phyloP scores from a whole-genome alignment of 64 coral and sea anemone species.

The Orbicella faveolata region DNA sequence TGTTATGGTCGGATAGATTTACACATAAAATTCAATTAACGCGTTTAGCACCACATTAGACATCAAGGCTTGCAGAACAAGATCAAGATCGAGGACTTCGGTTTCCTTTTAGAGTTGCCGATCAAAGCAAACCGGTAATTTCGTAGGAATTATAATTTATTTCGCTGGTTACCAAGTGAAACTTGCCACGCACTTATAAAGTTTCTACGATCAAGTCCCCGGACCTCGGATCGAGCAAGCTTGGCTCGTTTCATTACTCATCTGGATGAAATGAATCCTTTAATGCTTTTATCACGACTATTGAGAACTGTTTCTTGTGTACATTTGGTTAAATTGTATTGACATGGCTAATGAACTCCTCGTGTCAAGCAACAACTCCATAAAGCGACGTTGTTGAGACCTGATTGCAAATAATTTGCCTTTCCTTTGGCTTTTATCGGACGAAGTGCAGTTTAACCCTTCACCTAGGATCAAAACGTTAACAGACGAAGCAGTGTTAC shows the following conservation, averaged over 20 bases:
- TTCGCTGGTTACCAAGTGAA: constrained; percentile 13
- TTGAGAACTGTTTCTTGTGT: neutral
- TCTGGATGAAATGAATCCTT: neutral
- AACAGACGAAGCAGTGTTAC: neutral
- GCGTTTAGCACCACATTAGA: neutral
- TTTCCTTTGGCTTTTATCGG: neutral
- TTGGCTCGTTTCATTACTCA: neutral
- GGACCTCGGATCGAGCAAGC: too few species aligned
- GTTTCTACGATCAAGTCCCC: neutral
- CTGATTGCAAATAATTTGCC: neutral
- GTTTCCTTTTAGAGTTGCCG: neutral
- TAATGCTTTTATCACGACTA: neutral
- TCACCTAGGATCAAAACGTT: neutral
- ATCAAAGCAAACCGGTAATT: neutral
- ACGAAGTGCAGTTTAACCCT: neutral
- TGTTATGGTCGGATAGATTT: neutral
- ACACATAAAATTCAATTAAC: neutral
- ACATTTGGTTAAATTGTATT: neutral
- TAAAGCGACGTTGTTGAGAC: neutral
- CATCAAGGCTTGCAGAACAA: neutral
- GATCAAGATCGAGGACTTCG: neutral
- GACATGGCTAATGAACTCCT: neutral
- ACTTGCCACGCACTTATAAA: too few species aligned
- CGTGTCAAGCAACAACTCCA: neutral
- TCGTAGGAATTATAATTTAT: neutral